Evolutionary conservation across 1,140 invertebrate genomes (phyloP).

Genomic region (Leguminivora glycinivorella): DNA sequence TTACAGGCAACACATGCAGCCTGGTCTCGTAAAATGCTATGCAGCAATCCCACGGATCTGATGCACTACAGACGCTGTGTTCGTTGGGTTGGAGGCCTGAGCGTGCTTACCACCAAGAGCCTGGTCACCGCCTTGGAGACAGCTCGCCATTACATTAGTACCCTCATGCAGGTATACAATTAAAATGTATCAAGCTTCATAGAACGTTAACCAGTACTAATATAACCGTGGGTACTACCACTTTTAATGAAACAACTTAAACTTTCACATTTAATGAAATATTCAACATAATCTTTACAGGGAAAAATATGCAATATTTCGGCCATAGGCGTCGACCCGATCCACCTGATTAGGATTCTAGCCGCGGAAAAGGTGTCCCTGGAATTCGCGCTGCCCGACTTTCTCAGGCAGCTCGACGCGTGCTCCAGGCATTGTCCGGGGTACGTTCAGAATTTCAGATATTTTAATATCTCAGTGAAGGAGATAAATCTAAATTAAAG

Average conservation of each 20-base stretch:
- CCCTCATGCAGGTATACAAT: background rate
- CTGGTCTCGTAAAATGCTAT: slow-evolving; percentile 34
- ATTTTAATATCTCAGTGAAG: slow-evolving; percentile 7
- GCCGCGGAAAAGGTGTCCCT: slow-evolving; percentile 51
- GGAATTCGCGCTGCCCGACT: slow-evolving; percentile 53
- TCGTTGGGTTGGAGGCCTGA: slow-evolving; percentile 41
- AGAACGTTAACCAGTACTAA: too few relatives aligned
- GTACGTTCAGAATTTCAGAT: slow-evolving; percentile 41
- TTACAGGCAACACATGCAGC: slow-evolving; percentile 43
- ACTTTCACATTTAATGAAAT: background rate
- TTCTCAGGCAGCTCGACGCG: slow-evolving; percentile 45
- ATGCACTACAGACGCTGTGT: slow-evolving; percentile 46
- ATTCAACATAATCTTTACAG: slow-evolving; percentile 37
- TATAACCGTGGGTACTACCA: too few relatives aligned
- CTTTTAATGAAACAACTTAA: too few relatives aligned
- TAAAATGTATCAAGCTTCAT: too few relatives aligned
- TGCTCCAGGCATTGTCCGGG: slow-evolving; percentile 45
- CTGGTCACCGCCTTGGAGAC: slow-evolving; percentile 41
- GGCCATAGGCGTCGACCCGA: slow-evolving; percentile 45
- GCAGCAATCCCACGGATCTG: slow-evolving; percentile 30
- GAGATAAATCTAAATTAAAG: background rate
- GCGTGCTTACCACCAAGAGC: slow-evolving; percentile 46
- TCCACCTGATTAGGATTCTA: slow-evolving; percentile 49
- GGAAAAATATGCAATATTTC: slow-evolving; percentile 48
- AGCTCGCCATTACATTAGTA: background rate